Conservation (phyloP, 1,140 invertebrate genomes). For the Phymastichus coffea region DNA sequence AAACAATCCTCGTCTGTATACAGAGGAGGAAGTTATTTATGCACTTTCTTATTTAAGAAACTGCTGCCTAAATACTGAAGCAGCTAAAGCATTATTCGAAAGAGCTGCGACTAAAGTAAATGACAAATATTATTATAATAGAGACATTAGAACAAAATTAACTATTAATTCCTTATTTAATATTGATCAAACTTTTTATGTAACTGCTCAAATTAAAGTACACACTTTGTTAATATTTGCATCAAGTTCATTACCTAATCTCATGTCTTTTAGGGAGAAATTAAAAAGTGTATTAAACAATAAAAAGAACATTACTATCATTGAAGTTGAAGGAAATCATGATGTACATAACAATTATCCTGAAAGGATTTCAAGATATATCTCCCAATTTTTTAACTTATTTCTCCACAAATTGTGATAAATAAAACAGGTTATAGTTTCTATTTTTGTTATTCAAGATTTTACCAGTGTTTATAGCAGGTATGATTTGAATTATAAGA, state of each 20-base stretch:
- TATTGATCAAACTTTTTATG: slow-evolving; percentile 16
- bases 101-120: slow-evolving; percentile 48
- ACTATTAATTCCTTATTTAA: slow-evolving; percentile 24
- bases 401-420: slow-evolving; percentile 40
- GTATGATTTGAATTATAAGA: not conserved
- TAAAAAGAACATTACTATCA: slow-evolving; percentile 26
- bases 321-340: slow-evolving; percentile 57
- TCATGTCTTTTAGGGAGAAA: slow-evolving; percentile 41
- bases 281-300: not conserved
- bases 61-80: slow-evolving; percentile 44
- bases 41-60: slow-evolving; percentile 45
- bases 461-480: too few relatives aligned
- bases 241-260: slow-evolving; percentile 35
- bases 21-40: slow-evolving; percentile 57
- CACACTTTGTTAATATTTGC: slow-evolving; percentile 42
- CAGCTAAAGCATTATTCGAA: slow-evolving; percentile 56
- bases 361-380: slow-evolving; percentile 52
- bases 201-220: slow-evolving; percentile 32
- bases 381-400: slow-evolving; percentile 49
- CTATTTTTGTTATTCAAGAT: too few relatives aligned
- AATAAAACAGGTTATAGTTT: too few relatives aligned
- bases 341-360: slow-evolving; percentile 66
- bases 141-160: slow-evolving; percentile 44
- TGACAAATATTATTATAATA: slow-evolving; percentile 44
- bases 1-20: slow-evolving; percentile 46